A percentile compares a stretch with the other conserved stretches of the same genome.
These are phyloP conservation scores for Tribolium freemani DNA, from an alignment of 2,888 invertebrate genomes.

Conservation along the genomic window DNA sequence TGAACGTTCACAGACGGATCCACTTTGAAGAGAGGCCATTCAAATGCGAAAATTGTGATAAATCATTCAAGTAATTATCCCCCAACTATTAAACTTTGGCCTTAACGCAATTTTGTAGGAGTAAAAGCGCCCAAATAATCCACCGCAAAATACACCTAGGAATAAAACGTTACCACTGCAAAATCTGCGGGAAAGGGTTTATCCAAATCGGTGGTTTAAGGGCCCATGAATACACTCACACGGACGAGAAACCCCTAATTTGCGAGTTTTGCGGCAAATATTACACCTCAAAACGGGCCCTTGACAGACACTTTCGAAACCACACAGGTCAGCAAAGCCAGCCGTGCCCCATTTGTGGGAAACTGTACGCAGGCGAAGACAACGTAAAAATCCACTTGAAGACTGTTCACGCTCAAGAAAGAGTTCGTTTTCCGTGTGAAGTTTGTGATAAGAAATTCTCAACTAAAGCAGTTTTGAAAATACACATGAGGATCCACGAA, in stretches of 20 bases:
- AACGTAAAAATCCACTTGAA: constrained; percentile 13
- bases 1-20: constrained; percentile 23
- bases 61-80: constrained; percentile 21
- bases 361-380: neutral
- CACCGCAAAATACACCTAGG: constrained; percentile 21
- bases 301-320: neutral
- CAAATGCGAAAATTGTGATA: constrained; percentile 28
- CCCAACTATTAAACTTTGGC: too few species aligned
- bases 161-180: constrained; percentile 10
- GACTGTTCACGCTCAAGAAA: neutral
- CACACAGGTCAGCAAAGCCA: neutral
- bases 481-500: constrained; percentile 19
- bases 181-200: constrained; percentile 19
- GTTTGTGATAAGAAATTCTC: constrained; percentile 15
- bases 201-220: neutral
- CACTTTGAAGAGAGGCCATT: constrained; percentile 26
- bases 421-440: neutral
- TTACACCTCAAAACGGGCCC: neutral
- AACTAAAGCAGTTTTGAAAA: neutral
- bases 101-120: neutral
- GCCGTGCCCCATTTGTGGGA: constrained; percentile 21
- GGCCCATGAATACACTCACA: constrained; percentile 21
- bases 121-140: constrained; percentile 17
- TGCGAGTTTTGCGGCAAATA: constrained; percentile 25
- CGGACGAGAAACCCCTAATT: constrained; percentile 11